Conservation (phyloP, 30 jellyfish, hydroid and myxozoan genomes). For the Pelagia noctiluca region DNA sequence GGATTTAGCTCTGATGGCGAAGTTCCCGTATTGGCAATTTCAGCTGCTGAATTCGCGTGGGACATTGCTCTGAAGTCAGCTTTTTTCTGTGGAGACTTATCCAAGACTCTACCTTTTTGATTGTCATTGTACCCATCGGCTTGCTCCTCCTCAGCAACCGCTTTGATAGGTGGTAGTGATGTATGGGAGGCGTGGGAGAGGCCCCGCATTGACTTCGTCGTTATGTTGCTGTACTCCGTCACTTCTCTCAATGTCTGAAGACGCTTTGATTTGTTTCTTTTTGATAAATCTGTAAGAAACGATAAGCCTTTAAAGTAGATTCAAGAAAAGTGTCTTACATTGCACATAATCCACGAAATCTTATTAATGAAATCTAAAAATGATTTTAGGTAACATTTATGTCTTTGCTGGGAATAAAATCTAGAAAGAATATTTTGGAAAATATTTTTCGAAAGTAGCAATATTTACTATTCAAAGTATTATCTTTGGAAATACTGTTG, state of each 20-base stretch:
- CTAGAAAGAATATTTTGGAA: neutral
- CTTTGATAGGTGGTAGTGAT: neutral
- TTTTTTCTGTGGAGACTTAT: neutral
- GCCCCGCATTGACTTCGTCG: neutral
- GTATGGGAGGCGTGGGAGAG: neutral
- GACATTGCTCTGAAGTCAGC: neutral
- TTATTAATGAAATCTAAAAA: neutral
- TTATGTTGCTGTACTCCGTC: slow-evolving; percentile 16
- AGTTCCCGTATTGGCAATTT: too few species aligned
- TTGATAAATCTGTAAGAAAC: slow-evolving; percentile 45
- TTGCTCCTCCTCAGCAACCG: slow-evolving; percentile 1
- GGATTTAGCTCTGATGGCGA: too few species aligned
- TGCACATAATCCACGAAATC: neutral
- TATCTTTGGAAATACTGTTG: too few species aligned
- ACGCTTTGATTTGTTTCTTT: slow-evolving; percentile 41
- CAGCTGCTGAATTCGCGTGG: too few species aligned
- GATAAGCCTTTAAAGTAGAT: neutral
- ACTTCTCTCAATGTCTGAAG: slow-evolving; percentile 55
- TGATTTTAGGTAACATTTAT: neutral
- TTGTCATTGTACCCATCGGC: neutral
- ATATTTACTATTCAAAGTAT: neutral
- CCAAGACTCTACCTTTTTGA: neutral
- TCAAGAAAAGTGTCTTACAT: neutral
- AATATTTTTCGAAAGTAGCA: neutral
- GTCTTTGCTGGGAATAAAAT: neutral